Evolutionary conservation across 2,888 invertebrate species (phyloP).

Genomic region (Campoletis raptor): DNA sequence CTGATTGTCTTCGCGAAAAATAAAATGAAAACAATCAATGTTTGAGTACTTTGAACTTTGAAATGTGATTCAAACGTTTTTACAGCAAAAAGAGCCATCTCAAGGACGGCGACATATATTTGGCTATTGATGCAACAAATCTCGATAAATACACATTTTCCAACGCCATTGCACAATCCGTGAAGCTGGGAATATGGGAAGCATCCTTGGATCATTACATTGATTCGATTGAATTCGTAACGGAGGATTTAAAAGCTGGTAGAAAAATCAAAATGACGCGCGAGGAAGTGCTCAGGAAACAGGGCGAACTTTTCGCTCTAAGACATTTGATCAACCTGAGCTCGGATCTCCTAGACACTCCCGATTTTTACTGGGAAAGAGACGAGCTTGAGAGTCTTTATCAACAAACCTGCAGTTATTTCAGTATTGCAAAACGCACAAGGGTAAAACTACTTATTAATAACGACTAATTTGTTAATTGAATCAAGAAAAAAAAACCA

Average conservation of each 20-base stretch:
- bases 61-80: neutral
- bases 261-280: conserved; percentile 89
- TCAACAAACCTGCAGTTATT: conserved; percentile 92
- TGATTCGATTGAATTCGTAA: conserved; percentile 92
- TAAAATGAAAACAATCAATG: neutral
- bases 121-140: conserved; percentile 87
- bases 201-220: conserved; percentile 93
- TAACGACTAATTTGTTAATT: neutral
- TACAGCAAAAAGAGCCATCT: conserved; percentile 84
- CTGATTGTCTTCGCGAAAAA: neutral
- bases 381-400: conserved; percentile 95
- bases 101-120: conserved; percentile 85
- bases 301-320: conserved; percentile 95
- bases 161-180: conserved; percentile 96
- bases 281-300: conserved; percentile 90
- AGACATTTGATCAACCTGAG: conserved; percentile 96
- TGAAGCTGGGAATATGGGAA: conserved; percentile 98
- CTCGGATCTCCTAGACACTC: conserved; percentile 97
- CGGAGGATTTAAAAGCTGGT: conserved; percentile 92
- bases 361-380: conserved; percentile 99
- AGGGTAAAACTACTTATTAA: conserved; percentile 86
- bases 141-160: conserved; percentile 97
- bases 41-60: neutral
- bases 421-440: conserved; percentile 93
- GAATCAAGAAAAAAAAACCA: neutral